Evolutionary conservation across 1,140 invertebrate species (phyloP), one percentile per base, ranked within the genome.

Genomic region (Tetramorium parvispinum): DNA sequence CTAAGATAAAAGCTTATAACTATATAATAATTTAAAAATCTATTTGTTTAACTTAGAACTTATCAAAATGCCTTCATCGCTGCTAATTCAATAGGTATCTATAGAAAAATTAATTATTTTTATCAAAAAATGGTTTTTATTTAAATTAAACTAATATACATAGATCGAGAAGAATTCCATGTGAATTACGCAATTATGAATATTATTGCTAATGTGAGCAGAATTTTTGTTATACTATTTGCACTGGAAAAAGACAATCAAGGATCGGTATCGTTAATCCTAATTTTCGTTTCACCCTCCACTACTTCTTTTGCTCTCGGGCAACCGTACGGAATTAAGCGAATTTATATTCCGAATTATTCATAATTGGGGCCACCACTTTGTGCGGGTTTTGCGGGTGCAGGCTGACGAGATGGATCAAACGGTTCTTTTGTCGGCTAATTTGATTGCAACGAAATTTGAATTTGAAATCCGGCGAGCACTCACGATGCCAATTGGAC

Each of bases 361-460:
- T 94, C 92, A 93, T 94, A 94, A 94, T 94, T 94, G 91, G 82
- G 78, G 71, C 78, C 78, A 82, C 85, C 88, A 92, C 91, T 93
- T 91, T 92, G 90, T 88, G 85, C 85, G 86, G 82, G 55, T 82
- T 85, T 87, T 82, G 87, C 88, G 79, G 85, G 83, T 49, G 82
- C 46, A 46, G 24, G 79, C 86, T 79, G 79, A 85, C 77, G 75
- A 86, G 85, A 91, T 89, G 88, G 94, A 94, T 94, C 94, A 95
- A 95, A 95, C 94, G 94, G 89, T 90, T 91, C 94, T 94, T 95
- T 93, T 94, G 93, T 88, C 91, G 46, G 88, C 92, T 94, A 95
- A 95, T 94, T 94, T 88, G 91, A 94, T 94, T 94, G 93, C 90
- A 90, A 82, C 63, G 78, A 92, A 94, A 95, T 95, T 95, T 95